These are phyloP conservation scores for Julus scanicus DNA, from an alignment of 2,888 invertebrate genomes.

Conservation along the genomic window DNA sequence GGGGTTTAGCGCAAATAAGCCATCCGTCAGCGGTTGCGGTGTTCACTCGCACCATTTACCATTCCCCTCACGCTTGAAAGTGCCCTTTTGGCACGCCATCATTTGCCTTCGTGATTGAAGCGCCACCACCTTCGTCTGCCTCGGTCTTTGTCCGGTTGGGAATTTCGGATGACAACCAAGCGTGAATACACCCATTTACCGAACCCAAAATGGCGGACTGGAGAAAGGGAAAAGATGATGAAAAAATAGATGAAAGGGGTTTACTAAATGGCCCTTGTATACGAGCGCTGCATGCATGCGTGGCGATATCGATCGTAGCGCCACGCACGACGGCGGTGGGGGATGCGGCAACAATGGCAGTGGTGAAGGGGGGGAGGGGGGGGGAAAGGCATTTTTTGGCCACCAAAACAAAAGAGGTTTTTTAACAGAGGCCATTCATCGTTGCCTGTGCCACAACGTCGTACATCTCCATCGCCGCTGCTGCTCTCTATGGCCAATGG, in stretches of 20 bases:
- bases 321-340: background rate
- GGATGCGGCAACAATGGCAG: background rate
- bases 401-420: background rate
- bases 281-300: background rate
- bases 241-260: background rate
- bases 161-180: background rate
- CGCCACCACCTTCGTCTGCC: background rate
- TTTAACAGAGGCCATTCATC: background rate
- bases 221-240: background rate
- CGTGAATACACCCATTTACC: background rate
- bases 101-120: background rate
- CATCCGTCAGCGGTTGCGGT: background rate
- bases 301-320: background rate
- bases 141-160: background rate
- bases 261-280: background rate
- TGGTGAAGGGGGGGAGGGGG: background rate
- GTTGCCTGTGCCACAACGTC: background rate
- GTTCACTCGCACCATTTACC: background rate
- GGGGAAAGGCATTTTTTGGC: background rate
- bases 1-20: background rate
- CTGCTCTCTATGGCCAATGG: background rate
- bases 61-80: background rate
- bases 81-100: background rate
- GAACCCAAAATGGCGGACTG: background rate
- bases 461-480: no score